Conservation (phyloP, 2,888 invertebrate genomes). For the Choreutis nemorana region DNA sequence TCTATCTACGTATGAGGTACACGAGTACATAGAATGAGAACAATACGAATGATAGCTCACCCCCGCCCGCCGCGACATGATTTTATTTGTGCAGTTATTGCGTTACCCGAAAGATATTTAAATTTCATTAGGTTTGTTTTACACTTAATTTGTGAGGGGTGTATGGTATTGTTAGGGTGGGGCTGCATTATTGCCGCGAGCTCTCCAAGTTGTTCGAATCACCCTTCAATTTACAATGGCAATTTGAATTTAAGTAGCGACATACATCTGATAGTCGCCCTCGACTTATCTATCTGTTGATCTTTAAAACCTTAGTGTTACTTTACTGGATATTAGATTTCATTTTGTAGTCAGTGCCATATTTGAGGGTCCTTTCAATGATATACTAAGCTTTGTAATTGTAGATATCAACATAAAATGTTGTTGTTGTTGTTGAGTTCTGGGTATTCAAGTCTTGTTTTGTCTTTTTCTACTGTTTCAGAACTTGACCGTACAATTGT, state of each 20-base stretch:
- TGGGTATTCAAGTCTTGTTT: no score
- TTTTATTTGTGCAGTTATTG: conserved; percentile 65
- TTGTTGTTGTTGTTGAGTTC: no score
- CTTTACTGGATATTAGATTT: no score
- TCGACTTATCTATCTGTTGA: conserved; percentile 32
- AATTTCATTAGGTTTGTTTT: conserved; percentile 68
- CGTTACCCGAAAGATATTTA: conserved; percentile 61
- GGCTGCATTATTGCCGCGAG: conserved; percentile 40
- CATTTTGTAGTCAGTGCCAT: no score
- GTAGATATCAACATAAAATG: no score
- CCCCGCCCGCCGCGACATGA: conserved; percentile 59
- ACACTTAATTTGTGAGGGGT: conserved; percentile 66
- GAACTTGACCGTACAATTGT: no score
- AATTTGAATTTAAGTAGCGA: conserved; percentile 57
- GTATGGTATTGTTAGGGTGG: conserved; percentile 48
- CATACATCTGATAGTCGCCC: conserved; percentile 45
- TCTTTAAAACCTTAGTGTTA: conserved; percentile 32
- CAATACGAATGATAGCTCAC: conserved; percentile 59
- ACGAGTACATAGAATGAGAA: no score
- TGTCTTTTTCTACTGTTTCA: no score
- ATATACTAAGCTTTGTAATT: no score
- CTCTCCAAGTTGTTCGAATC: conserved; percentile 41
- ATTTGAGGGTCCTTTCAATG: no score
- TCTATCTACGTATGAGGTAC: no score
- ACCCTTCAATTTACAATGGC: conserved; percentile 41